phyloP scores from a whole-genome alignment of 2,797 vertebrate species.

The Knipowitschia caucasica region DNA sequence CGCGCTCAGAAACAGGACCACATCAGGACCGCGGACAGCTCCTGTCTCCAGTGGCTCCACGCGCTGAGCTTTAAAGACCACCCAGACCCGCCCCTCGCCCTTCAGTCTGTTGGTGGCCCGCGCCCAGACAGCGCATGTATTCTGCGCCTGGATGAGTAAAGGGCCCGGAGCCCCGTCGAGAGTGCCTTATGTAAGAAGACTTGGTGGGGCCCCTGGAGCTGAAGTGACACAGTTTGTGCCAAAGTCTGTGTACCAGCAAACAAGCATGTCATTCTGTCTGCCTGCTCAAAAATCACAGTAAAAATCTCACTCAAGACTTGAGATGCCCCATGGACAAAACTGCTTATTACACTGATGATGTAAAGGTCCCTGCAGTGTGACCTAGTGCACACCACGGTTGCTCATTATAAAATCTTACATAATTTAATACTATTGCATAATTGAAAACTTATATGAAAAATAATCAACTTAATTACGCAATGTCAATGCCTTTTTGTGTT shows the following conservation, averaged over 20 bases:
- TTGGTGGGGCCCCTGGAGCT: constrained; percentile 9
- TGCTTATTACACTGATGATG: no score
- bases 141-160: constrained; percentile 38
- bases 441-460: no score
- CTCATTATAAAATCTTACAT: no score
- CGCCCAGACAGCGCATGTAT: constrained; percentile 19
- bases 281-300: no score
- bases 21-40: constrained; percentile 50
- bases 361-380: no score
- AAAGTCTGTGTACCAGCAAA: not conserved
- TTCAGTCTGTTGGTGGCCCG: constrained; percentile 20
- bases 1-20: not conserved
- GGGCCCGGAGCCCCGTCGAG: constrained; percentile 29
- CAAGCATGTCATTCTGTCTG: no score
- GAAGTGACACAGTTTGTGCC: not conserved
- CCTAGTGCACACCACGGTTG: no score
- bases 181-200: constrained; percentile 52
- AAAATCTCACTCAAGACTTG: no score
- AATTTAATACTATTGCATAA: no score
- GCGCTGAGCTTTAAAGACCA: constrained; percentile 40
- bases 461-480: no score
- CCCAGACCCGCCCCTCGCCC: constrained; percentile 35
- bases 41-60: constrained; percentile 2
- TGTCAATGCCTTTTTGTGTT: no score
- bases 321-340: no score